Conservation (phyloP, 2,888 invertebrate genomes). For the Alitta virens region DNA sequence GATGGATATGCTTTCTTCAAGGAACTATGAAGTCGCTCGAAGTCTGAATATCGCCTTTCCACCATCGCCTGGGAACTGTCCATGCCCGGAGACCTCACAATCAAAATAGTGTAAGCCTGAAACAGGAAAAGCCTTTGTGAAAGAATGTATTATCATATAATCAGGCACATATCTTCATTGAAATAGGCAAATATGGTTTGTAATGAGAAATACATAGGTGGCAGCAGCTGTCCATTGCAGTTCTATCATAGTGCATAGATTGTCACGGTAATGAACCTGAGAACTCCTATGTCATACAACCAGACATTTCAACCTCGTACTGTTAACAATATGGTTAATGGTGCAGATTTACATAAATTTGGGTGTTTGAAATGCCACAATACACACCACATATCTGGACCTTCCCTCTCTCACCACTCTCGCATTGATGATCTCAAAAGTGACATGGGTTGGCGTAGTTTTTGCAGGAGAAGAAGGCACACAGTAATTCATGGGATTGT, state of each 20-base stretch:
- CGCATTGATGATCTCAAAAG: constrained; percentile 48
- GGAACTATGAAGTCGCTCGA: constrained; percentile 47
- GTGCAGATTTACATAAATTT: too few species aligned
- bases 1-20: constrained; percentile 44
- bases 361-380: too few species aligned
- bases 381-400: constrained; percentile 44
- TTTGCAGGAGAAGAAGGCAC: background rate
- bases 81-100: constrained; percentile 36
- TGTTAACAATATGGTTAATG: too few species aligned
- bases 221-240: too few species aligned
- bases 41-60: constrained; percentile 55
- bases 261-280: background rate
- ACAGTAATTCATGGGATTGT: constrained; percentile 5
- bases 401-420: constrained; percentile 41
- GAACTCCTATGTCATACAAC: background rate
- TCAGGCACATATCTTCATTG: too few species aligned
- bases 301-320: too few species aligned
- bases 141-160: too few species aligned
- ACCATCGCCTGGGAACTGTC: constrained; percentile 48
- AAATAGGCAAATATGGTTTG: too few species aligned
- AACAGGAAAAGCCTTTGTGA: too few species aligned
- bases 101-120: constrained; percentile 43
- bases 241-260: too few species aligned
- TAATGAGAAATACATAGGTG: too few species aligned
- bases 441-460: constrained; percentile 19